These are phyloP conservation scores for Griposia aprilina DNA, from an alignment of 2,888 invertebrate species.

Conservation along the genomic window DNA sequence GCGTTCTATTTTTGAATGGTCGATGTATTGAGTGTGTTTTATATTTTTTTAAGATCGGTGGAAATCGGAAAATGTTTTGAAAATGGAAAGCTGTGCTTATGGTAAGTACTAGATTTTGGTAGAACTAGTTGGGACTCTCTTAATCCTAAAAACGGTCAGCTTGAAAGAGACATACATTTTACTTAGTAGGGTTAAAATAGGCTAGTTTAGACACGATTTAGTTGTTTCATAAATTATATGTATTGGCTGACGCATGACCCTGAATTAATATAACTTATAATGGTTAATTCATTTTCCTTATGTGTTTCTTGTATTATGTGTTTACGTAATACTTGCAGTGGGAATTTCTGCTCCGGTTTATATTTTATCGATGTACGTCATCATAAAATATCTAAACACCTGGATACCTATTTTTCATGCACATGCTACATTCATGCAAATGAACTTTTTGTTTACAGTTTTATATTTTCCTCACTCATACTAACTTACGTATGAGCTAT, in stretches of 20 bases:
- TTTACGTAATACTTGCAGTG: neutral
- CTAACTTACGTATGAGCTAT: neutral
- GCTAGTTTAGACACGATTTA: too few species aligned
- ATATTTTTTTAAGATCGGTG: neutral
- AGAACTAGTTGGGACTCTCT: too few species aligned
- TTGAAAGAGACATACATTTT: neutral
- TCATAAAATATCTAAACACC: neutral
- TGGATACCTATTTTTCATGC: neutral
- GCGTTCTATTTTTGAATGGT: neutral
- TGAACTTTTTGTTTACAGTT: neutral
- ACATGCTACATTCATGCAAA: neutral
- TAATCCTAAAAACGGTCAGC: too few species aligned
- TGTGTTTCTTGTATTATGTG: neutral
- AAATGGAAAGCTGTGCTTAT: neutral
- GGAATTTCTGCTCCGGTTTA: neutral
- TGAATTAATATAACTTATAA: neutral
- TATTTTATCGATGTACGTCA: neutral
- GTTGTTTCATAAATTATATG: neutral
- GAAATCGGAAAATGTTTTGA: too few species aligned
- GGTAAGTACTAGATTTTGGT: too few species aligned
- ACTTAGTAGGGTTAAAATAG: neutral
- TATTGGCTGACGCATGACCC: neutral
- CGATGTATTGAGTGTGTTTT: neutral
- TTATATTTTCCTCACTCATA: neutral
- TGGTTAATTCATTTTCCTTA: slow-evolving; percentile 10